phyloP scores from a whole-genome alignment of 2,888 invertebrate genomes.

The Macrosoma leucophasiata region DNA sequence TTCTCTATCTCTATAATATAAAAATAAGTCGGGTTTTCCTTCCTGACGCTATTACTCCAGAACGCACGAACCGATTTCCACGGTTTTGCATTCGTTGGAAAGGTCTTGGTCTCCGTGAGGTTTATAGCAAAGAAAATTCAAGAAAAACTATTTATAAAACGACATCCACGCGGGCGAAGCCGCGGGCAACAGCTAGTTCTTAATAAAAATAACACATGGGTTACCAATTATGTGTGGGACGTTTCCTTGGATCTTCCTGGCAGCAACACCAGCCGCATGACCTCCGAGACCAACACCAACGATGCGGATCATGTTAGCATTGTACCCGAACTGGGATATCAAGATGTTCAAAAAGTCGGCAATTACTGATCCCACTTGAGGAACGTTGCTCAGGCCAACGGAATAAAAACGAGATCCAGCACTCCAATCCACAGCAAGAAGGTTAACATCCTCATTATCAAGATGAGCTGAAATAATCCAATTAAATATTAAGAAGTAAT shows the following conservation, averaged over 20 bases:
- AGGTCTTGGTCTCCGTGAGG: too few species aligned
- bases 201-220: too few species aligned
- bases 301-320: slow-evolving; percentile 40
- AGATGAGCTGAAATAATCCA: slow-evolving; percentile 50
- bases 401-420: slow-evolving; percentile 39
- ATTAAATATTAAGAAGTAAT: too few species aligned
- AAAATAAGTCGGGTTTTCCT: too few species aligned
- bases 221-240: slow-evolving; percentile 55
- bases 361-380: slow-evolving; percentile 45
- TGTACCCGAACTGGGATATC: slow-evolving; percentile 39
- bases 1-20: too few species aligned
- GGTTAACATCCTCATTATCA: slow-evolving; percentile 44
- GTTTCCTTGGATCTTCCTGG: slow-evolving; percentile 35
- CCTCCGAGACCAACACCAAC: slow-evolving; percentile 62
- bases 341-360: slow-evolving; percentile 59
- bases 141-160: too few species aligned
- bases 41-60: too few species aligned
- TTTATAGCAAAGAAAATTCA: too few species aligned
- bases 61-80: too few species aligned
- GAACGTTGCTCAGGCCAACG: slow-evolving; percentile 48
- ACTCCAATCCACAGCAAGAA: slow-evolving; percentile 65
- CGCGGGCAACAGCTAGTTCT: not conserved
- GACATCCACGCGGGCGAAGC: too few species aligned
- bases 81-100: too few species aligned
- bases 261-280: slow-evolving; percentile 63